Conservation (phyloP, 1,140 invertebrate species). For the Metopolophium dirhodum region DNA sequence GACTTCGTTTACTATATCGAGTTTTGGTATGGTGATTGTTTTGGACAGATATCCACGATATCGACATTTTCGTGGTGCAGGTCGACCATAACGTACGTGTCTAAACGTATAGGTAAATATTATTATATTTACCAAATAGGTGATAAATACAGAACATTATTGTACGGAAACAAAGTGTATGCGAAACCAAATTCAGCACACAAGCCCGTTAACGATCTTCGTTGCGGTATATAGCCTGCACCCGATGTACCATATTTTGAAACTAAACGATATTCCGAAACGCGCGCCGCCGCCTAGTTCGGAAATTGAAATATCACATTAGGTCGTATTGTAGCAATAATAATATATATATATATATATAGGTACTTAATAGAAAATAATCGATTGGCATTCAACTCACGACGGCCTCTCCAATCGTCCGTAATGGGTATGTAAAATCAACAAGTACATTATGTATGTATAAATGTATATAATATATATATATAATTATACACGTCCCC, state of each 20-base stretch:
- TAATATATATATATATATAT: not conserved
- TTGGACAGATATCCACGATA: not conserved
- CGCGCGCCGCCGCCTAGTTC: not conserved
- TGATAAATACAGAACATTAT: not conserved
- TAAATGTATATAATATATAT: not conserved
- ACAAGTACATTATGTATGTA: not conserved
- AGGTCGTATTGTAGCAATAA: not conserved
- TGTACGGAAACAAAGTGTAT: not conserved
- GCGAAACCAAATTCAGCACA: not conserved
- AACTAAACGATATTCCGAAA: not conserved
- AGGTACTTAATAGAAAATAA: not conserved
- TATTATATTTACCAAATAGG: not conserved
- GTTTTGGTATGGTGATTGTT: not conserved
- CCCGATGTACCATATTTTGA: not conserved
- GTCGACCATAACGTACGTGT: not conserved
- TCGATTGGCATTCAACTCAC: constrained; percentile 37
- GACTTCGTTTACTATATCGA: not conserved
- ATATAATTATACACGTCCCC: not conserved
- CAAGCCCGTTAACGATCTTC: not conserved
- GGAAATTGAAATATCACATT: constrained; percentile 37
- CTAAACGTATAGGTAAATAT: not conserved
- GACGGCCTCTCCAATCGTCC: not conserved
- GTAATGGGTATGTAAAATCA: constrained; percentile 42
- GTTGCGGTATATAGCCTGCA: not conserved
- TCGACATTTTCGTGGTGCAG: not conserved